Evolutionary conservation across 2,888 invertebrate genomes (phyloP), one percentile per base, ranked within the genome.

Genomic region (Psylliodes chrysocephalus): DNA sequence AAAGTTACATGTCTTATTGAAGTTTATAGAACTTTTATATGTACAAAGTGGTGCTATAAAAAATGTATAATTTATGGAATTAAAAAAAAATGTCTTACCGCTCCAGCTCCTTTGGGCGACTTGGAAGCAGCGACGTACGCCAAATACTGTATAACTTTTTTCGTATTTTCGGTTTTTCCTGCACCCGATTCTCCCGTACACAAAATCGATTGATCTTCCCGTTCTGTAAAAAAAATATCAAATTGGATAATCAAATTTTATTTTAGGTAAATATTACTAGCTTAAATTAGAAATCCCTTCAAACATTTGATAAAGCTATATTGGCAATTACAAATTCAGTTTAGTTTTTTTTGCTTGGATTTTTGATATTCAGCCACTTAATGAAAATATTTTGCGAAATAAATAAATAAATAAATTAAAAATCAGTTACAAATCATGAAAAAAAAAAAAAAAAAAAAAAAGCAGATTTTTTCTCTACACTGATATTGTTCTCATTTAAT

Each of bases 121-220:
- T 96, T 96, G 19, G 98, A 98, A 52, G 99, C 98, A 72, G 99
- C 99, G 60, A 99, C 98, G 84, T 96, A 97, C 44, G 99, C 99
- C 82, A 99, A 88, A 86, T 99, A 99, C 86, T 99, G 99, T 81
- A 99, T 99, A 59, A 99, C 99, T 88, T 99, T 99, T 87, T 99
- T 99, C 64, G 99, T 99, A 85, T 99, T 99, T 84, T 99, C 99
- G 53, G 99, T 99, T 87, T 99, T 99, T 73, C 99, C 99, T 74
- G 99, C 99, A 75, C 99, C 99, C n/a, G 98, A 99, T 85, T 99
- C 99, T 77, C 99, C 99, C 78, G 99, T 99, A 87, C 98, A 99
- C 72, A 99, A 87, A 82, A 99, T 99, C 52, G 98, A 97, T 86
- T 99, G 99, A 86, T 99, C 98, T 86, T 99, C 99, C 64, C 98